Percentiles rank a stretch among this genome's conserved stretches.
Conservation (phyloP, 1,140 invertebrate genomes). For the Scaptodrosophila lebanonensis region DNA sequence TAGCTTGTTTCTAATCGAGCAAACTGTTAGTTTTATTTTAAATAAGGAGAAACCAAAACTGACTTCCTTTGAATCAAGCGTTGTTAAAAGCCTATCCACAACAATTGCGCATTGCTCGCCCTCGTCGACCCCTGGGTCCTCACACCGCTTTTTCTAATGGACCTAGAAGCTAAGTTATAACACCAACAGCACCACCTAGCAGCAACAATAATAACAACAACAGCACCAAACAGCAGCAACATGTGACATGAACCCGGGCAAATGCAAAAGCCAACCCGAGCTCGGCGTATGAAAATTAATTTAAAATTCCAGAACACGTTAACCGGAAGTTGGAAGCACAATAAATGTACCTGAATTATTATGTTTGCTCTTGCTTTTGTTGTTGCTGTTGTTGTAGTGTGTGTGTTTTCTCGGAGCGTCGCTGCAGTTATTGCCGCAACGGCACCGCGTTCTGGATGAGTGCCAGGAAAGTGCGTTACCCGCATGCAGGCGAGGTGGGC, state of each 20-base stretch:
- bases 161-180: too few species aligned
- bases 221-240: conserved; percentile 1
- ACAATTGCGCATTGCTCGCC: too few species aligned
- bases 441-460: conserved; percentile 54
- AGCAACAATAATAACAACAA: background rate
- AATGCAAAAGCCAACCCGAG: conserved; percentile 23
- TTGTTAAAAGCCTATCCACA: too few species aligned
- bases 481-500: conserved; percentile 19
- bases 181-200: too few species aligned
- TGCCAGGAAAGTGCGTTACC: conserved; percentile 55
- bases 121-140: too few species aligned
- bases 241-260: too few species aligned
- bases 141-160: too few species aligned
- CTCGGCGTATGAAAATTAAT: conserved; percentile 28
- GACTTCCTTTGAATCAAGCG: too few species aligned
- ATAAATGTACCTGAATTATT: conserved; percentile 68
- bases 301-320: conserved; percentile 43
- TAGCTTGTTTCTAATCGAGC: too few species aligned
- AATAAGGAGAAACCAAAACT: too few species aligned
- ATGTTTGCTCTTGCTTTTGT: conserved; percentile 32
- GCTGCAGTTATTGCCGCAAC: conserved; percentile 15
- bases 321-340: conserved; percentile 62
- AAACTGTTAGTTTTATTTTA: too few species aligned
- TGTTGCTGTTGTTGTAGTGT: conserved; percentile 5
- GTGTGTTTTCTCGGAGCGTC: conserved; percentile 16